A percentile compares a stretch with the other conserved stretches of the same genome.
Conservation (phyloP, 2,113 vertebrate genomes). For the Osmerus eperlanus region DNA sequence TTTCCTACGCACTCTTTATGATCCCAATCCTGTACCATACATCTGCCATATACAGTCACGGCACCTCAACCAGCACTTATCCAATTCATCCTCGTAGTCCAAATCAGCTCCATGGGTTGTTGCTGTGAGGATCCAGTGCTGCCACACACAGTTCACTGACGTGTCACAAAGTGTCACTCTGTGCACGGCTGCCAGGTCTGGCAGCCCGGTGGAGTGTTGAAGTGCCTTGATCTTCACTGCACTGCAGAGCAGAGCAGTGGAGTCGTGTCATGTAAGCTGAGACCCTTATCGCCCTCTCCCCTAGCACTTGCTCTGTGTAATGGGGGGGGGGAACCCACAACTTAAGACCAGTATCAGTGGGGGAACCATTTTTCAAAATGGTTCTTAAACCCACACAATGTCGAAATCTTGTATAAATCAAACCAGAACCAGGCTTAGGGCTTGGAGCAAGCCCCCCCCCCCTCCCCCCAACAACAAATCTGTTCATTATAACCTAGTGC, state of each 20-base stretch:
- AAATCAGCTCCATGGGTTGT: too few relatives aligned
- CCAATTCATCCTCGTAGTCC: not conserved
- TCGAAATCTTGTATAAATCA: constrained; percentile 67
- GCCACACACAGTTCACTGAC: too few relatives aligned
- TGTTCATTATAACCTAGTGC: constrained; percentile 23
- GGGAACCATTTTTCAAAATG: constrained; percentile 71
- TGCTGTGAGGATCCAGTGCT: too few relatives aligned
- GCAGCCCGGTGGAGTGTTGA: too few relatives aligned
- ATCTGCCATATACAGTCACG: not conserved
- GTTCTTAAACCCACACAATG: constrained; percentile 70
- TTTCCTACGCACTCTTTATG: constrained; percentile 5
- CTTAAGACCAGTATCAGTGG: constrained; percentile 63
- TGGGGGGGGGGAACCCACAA: constrained; percentile 66
- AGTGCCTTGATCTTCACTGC: too few relatives aligned
- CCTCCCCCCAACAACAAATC: too few relatives aligned
- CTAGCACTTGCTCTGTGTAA: not conserved
- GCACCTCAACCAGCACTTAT: not conserved
- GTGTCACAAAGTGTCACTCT: too few relatives aligned
- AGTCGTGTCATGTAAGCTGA: constrained; percentile 31
- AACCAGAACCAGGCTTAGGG: constrained; percentile 61
- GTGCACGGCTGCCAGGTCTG: too few relatives aligned
- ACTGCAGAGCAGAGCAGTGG: too few relatives aligned
- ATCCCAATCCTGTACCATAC: not conserved
- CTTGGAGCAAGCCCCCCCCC: constrained; percentile 26
- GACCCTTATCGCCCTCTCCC: constrained; percentile 33